Evolutionary conservation across 2,888 invertebrate genomes (phyloP).

Genomic region (Boloria selene): DNA sequence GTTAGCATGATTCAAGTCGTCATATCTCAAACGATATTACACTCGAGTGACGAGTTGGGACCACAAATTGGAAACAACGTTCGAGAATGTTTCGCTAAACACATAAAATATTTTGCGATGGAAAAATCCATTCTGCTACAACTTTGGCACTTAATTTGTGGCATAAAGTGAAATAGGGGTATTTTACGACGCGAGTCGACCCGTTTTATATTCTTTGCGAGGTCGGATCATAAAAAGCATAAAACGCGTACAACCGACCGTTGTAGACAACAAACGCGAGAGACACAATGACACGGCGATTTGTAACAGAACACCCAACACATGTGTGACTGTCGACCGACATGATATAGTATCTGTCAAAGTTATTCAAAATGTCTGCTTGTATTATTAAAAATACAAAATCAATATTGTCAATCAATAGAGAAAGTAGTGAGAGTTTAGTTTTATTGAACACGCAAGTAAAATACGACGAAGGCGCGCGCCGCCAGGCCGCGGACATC

Average conservation of each 20-base stretch:
- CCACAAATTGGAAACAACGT: background rate
- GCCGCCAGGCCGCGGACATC: background rate
- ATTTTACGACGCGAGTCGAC: constrained; percentile 23
- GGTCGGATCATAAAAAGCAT: constrained; percentile 18
- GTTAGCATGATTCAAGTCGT: background rate
- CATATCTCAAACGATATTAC: constrained; percentile 3
- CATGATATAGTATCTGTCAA: background rate
- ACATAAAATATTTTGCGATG: constrained; percentile 19
- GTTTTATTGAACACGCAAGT: constrained; percentile 13
- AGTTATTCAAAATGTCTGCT: background rate
- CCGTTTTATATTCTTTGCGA: constrained; percentile 25
- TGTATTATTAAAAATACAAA: background rate
- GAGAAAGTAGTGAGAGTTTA: background rate
- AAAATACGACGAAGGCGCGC: background rate
- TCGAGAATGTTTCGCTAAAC: background rate
- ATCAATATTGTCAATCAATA: background rate
- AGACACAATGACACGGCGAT: background rate
- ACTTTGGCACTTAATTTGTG: constrained; percentile 28
- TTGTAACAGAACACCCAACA: background rate
- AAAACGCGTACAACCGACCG: constrained; percentile 14
- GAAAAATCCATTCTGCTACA: constrained; percentile 18
- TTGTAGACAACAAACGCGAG: constrained; percentile 2
- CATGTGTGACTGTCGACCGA: background rate
- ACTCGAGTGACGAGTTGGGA: background rate
- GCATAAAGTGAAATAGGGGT: constrained; percentile 28